A percentile compares a stretch with the other conserved stretches of the same genome.
phyloP scores from a whole-genome alignment of 92 coral and sea anemone genomes.

The Phenganax marumi region DNA sequence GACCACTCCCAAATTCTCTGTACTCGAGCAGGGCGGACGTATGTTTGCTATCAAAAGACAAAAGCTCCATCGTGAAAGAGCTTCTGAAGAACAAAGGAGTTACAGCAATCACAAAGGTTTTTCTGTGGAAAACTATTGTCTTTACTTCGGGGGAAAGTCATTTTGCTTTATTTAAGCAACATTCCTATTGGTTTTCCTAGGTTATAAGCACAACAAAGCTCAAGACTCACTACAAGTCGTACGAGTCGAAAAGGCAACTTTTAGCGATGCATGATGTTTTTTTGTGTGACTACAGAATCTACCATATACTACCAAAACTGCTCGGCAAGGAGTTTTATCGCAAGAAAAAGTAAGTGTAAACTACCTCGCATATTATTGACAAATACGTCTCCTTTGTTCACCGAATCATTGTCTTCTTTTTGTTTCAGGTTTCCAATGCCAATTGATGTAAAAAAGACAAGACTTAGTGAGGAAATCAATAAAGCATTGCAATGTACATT shows the following conservation, averaged over 20 bases:
- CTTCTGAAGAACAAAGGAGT: conserved; percentile 68
- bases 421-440: conserved; percentile 85
- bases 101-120: conserved; percentile 75
- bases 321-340: conserved; percentile 86
- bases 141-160: neutral
- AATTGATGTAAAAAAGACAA: conserved; percentile 67
- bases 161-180: neutral
- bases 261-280: conserved; percentile 78
- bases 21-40: conserved; percentile 72
- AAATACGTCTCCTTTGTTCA: neutral
- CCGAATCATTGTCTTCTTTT: neutral
- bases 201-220: conserved; percentile 76
- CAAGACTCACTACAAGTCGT: conserved; percentile 72
- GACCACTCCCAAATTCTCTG: conserved; percentile 68
- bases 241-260: conserved; percentile 84
- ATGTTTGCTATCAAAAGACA: conserved; percentile 74
- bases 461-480: conserved; percentile 69
- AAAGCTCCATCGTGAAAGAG: conserved; percentile 66
- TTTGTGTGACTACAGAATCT: conserved; percentile 81
- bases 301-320: conserved; percentile 78
- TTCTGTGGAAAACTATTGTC: neutral
- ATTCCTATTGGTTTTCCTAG: conserved; percentile 40
- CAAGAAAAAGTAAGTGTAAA: conserved; percentile 73
- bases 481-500: conserved; percentile 76
- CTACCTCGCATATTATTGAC: neutral